Evolutionary conservation across 2,113 vertebrate genomes (phyloP), one percentile per base, ranked within the genome.

Genomic region (Boleophthalmus pectinirostris): DNA sequence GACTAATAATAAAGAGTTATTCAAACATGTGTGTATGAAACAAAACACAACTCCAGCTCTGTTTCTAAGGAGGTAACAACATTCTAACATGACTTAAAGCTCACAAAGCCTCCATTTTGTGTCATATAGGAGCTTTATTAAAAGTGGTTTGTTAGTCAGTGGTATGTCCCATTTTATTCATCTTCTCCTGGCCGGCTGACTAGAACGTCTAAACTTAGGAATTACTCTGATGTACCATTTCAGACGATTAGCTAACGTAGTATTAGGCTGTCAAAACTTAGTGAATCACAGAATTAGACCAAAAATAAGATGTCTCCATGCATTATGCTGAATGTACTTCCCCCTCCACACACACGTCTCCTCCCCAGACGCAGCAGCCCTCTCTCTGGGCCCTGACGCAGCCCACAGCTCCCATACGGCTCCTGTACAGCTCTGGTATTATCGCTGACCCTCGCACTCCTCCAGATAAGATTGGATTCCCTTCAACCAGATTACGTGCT

Each of bases 401-500:
- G 49, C 7, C 1, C 29, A 10, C 8, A 10, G 38, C 38, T 43
- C 38, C 38, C 38, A 10, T 47, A 38, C 56, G 54, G 38, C 29
- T 72, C 77, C 10, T 23, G 6, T 85, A 72, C 67, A 29, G 29
- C 29, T 29, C 29, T 29, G 29, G 29, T 29, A 29, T 82, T 71
- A 78, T 83, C 60, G 35, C 6, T 46, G 69, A 69, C 65, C 56
- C 72, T 69, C 58, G 70, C 74, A 67, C 75, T 53, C 74, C 70
- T 56, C 69, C 76, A 79, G 68, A 84, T 80, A 80, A 77, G 74
- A 89, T 82, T 78, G 74, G 54, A 81, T 88, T 86, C 63, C 56
- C 72, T 79, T 82, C 73, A 85, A 87, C 68, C 54, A 73, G 74
- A 88, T 90, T 82, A 83, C 72, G 23, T 0, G 64, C 76, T 78